Base-by-base conservation (phyloP, 2,888 invertebrate species). In the Morpho achilles region DNA sequence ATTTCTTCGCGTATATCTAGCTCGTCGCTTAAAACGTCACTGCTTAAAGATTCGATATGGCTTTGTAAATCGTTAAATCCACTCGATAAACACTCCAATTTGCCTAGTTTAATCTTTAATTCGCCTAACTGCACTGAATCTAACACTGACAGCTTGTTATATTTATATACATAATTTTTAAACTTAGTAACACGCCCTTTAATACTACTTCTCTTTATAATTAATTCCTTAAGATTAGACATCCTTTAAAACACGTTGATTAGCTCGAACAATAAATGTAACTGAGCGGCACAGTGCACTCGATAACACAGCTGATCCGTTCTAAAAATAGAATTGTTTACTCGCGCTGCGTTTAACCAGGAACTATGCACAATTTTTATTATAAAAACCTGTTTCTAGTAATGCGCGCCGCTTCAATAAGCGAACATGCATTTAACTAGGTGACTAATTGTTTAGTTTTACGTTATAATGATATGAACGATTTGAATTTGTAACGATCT, bases 111-210 rank as follows among this genome's bases (percentile, higher is more conserved):
- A 16, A 16, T 16, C 16, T 16, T 16, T 16, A 16, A 16, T 16
- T 16, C 16, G 16, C 16, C 16, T 16, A 16, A 16, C 16, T 16
- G 16, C 16, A 16, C 16, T 16, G 16, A 16, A 16, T 16, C 16
- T 16, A 16, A 16, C 1, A 16, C 16, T 16, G 16, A 16, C 16
- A 16, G 16, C 16, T 16, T 16, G 16, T 16, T 16, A 16, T 16
- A 16, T 1, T 10, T 7, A 45, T 50, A 23, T 60, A 39, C 45
- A 22, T 51, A 46, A 22, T 46, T 57, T 10, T 49, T 52, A 48
- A 57, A 57, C 43, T 51, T 57, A 6, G 57, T 57, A 43, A 52
- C 44, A 42, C 57, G 57, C 3, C 52, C 57, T 10, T 52, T 57
- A 16, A 54, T 41, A 22, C 16, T 41, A 40, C 54, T 54, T 48